phyloP scores from a whole-genome alignment of 1,140 invertebrate genomes.

The Campoletis sonorensis region DNA sequence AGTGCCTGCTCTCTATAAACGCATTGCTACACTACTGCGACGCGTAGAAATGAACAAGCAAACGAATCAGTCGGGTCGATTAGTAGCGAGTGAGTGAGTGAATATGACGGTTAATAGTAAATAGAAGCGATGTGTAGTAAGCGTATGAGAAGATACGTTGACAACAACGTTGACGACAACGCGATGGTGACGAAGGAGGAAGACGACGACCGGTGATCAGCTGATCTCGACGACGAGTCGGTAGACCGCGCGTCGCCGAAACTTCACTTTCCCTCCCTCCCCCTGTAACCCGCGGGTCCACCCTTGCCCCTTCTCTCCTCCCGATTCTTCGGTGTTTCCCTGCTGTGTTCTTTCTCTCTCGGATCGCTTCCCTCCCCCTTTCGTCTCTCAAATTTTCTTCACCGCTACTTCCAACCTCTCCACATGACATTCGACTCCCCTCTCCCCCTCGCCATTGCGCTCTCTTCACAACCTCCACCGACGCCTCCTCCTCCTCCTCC shows the following conservation, averaged over 20 bases:
- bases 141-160: background rate
- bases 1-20: too few relatives aligned
- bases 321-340: conserved; percentile 9
- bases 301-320: conserved; percentile 46
- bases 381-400: conserved; percentile 45
- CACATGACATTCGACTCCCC: background rate
- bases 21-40: too few relatives aligned
- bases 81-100: background rate
- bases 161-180: background rate
- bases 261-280: conserved; percentile 46
- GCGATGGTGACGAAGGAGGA: background rate
- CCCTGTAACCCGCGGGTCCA: conserved; percentile 26
- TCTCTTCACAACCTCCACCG: conserved; percentile 6
- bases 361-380: conserved; percentile 43
- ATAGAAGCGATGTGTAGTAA: background rate
- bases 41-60: background rate
- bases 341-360: background rate
- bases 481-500: conserved; percentile 1
- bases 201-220: conserved; percentile 67
- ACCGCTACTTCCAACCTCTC: conserved; percentile 39
- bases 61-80: background rate
- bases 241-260: conserved; percentile 69
- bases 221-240: conserved; percentile 61
- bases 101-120: background rate
- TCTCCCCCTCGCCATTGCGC: background rate